phyloP scores from a whole-genome alignment of 1,140 invertebrate species.

The Heliconius hermathena region DNA sequence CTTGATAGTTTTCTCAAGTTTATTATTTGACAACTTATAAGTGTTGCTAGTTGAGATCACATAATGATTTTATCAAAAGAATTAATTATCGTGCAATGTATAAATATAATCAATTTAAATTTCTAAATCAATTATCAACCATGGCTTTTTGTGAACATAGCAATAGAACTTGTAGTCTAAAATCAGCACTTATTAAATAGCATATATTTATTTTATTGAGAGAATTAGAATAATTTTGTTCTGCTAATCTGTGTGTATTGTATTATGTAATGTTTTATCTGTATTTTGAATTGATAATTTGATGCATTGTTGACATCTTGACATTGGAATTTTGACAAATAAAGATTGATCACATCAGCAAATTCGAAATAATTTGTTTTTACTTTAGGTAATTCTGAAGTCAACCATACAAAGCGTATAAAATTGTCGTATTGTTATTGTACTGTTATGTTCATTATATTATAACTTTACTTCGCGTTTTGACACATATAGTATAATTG shows the following conservation, averaged over 20 bases:
- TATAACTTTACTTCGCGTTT: not conserved
- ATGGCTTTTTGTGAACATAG: too few relatives aligned
- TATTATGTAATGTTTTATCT: not conserved
- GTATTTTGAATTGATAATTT: not conserved
- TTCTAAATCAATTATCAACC: too few relatives aligned
- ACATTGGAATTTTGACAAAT: not conserved
- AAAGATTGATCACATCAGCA: not conserved
- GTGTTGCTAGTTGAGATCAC: conserved; percentile 1
- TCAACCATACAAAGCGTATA: not conserved
- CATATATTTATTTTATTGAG: not conserved
- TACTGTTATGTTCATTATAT: not conserved
- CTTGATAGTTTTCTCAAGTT: conserved; percentile 20
- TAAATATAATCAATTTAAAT: too few relatives aligned
- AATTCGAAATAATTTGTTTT: not conserved
- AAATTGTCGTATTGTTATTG: not conserved
- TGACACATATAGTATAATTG: not conserved
- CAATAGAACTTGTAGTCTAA: too few relatives aligned
- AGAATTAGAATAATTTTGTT: not conserved
- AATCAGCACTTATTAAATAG: not conserved
- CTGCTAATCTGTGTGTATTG: not conserved
- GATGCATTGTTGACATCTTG: not conserved
- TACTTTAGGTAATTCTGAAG: not conserved
- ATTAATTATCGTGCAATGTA: too few relatives aligned
- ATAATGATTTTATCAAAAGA: not conserved
- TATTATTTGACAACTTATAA: conserved; percentile 27